These are phyloP conservation scores for Turdus rufiventris DNA, from an alignment of 2,113 vertebrate genomes.

Conservation along the genomic window DNA sequence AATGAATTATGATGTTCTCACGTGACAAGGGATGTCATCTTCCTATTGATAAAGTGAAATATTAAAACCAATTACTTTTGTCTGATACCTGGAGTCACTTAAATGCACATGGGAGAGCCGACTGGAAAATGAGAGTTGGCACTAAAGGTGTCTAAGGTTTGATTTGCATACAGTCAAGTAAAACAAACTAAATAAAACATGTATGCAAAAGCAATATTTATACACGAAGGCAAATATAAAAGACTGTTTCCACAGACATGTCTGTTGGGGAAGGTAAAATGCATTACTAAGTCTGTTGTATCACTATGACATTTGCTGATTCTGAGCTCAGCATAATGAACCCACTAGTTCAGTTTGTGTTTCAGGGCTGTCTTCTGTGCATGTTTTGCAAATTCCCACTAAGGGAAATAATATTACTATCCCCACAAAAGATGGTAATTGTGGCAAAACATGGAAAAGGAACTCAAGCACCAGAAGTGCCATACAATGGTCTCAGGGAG, in stretches of 20 bases:
- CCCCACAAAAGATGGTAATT: background rate
- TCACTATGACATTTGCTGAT: background rate
- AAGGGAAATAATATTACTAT: background rate
- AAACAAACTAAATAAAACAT: slow-evolving; percentile 28
- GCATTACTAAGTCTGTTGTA: background rate
- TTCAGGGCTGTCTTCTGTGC: background rate
- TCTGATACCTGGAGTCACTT: background rate
- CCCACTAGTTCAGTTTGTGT: background rate
- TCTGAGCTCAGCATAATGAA: background rate
- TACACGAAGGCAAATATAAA: background rate
- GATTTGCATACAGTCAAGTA: background rate
- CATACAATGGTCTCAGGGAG: background rate
- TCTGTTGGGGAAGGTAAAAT: background rate
- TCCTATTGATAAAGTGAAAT: slow-evolving; percentile 39
- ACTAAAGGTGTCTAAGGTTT: background rate
- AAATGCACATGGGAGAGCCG: background rate
- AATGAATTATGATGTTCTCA: background rate
- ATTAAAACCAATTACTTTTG: background rate
- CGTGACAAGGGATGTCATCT: background rate
- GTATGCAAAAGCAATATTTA: background rate
- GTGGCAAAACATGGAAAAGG: background rate
- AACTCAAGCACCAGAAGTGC: background rate
- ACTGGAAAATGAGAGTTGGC: background rate
- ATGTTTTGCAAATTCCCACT: background rate
- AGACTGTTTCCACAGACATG: background rate